Evolutionary conservation across 2,797 vertebrate genomes (phyloP).

Genomic region (Columba guinea): DNA sequence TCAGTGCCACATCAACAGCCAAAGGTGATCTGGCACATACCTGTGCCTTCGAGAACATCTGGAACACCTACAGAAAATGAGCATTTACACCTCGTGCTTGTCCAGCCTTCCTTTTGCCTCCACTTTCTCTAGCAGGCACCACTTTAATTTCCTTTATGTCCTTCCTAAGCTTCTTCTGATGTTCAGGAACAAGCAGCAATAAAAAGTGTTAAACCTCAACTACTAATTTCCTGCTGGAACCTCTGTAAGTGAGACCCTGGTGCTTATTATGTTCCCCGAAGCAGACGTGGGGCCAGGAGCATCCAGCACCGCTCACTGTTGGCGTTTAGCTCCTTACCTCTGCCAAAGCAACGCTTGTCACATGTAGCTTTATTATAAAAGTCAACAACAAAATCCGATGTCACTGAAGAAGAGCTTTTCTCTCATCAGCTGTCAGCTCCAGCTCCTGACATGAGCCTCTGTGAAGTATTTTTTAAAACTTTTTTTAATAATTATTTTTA

Average conservation of each 20-base stretch:
- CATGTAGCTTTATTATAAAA: not conserved
- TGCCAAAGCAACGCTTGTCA: not conserved
- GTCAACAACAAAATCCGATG: not conserved
- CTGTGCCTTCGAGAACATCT: not conserved
- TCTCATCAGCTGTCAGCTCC: not conserved
- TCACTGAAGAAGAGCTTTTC: not conserved
- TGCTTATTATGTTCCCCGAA: not conserved
- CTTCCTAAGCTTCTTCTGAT: not conserved
- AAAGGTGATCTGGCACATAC: not conserved
- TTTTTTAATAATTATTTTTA: too few species aligned
- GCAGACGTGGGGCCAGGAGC: not conserved
- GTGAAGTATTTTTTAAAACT: not conserved
- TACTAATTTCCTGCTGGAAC: not conserved
- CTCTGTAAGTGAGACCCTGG: not conserved
- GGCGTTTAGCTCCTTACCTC: not conserved
- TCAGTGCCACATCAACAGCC: not conserved
- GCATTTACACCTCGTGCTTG: not conserved
- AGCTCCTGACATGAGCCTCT: not conserved
- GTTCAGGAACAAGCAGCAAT: not conserved
- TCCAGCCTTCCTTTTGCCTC: not conserved
- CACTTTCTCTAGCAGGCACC: not conserved
- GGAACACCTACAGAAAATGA: not conserved
- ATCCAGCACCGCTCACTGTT: not conserved
- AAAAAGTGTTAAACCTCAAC: not conserved
- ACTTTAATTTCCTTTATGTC: not conserved